These are phyloP conservation scores for Hemithea aestivaria DNA, from an alignment of 2,888 invertebrate species.

Conservation along the genomic window DNA sequence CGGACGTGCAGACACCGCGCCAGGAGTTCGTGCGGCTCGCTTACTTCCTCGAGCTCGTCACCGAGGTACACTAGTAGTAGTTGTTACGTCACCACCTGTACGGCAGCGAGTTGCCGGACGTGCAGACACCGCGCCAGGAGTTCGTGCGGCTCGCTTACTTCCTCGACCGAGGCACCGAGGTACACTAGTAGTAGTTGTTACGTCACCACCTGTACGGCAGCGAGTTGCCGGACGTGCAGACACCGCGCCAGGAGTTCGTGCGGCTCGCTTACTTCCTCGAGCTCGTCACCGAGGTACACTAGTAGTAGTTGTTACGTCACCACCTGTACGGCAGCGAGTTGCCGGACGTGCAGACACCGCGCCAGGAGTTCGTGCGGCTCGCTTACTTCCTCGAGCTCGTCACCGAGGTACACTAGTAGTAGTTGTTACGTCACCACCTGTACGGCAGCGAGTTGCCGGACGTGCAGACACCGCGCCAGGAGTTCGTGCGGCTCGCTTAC, in stretches of 20 bases:
- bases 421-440: slow-evolving; percentile 55
- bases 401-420: slow-evolving; percentile 41
- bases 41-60: too few relatives aligned
- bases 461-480: too few relatives aligned
- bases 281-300: too few relatives aligned
- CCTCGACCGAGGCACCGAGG: too few relatives aligned
- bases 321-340: slow-evolving; percentile 87
- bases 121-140: slow-evolving; percentile 82
- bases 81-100: slow-evolving; percentile 76
- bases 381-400: slow-evolving; percentile 60
- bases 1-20: slow-evolving; percentile 60
- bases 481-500: too few relatives aligned
- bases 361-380: slow-evolving; percentile 87
- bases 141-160: slow-evolving; percentile 85
- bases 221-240: too few relatives aligned
- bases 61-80: too few relatives aligned
- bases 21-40: slow-evolving; percentile 80
- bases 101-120: slow-evolving; percentile 85
- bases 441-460: too few relatives aligned
- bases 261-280: too few relatives aligned
- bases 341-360: slow-evolving; percentile 81
- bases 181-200: slow-evolving; percentile 70
- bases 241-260: too few relatives aligned
- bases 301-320: too few relatives aligned
- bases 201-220: too few relatives aligned